phyloP scores from a whole-genome alignment of 2,888 invertebrate species.

The Sinotaia quadrata region DNA sequence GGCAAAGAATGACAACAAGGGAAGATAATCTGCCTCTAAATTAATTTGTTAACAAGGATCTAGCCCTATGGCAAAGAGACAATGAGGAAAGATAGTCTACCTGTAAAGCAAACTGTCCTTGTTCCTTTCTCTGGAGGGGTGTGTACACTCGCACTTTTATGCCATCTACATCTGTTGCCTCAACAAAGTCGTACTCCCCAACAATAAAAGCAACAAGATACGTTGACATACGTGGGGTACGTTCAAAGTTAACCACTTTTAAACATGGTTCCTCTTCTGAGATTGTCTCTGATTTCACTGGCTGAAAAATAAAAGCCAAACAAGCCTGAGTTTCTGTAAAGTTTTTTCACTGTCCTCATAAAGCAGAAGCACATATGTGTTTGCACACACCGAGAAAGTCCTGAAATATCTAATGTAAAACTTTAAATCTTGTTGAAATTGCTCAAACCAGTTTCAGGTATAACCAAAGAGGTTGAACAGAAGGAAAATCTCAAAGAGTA shows the following conservation, averaged over 20 bases:
- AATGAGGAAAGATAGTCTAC: slow-evolving; percentile 74
- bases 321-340: too few relatives aligned
- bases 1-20: too few relatives aligned
- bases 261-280: slow-evolving; percentile 70
- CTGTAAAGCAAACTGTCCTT: slow-evolving; percentile 91
- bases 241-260: slow-evolving; percentile 81
- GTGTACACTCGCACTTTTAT: slow-evolving; percentile 77
- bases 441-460: too few relatives aligned
- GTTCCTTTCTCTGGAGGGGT: slow-evolving; percentile 91
- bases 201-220: slow-evolving; percentile 95
- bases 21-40: too few relatives aligned
- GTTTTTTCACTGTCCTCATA: too few relatives aligned
- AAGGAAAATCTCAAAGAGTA: too few relatives aligned
- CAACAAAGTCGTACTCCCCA: slow-evolving; percentile 95
- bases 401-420: too few relatives aligned
- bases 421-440: too few relatives aligned
- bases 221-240: slow-evolving; percentile 94
- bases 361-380: neutral
- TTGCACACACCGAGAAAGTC: neutral
- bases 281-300: slow-evolving; percentile 60
- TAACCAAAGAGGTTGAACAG: too few relatives aligned
- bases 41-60: too few relatives aligned
- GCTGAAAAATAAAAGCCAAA: slow-evolving; percentile 43
- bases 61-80: too few relatives aligned
- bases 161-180: slow-evolving; percentile 86